Percentiles rank a stretch among this genome's conserved stretches.
These are phyloP conservation scores for Sebastes alutus DNA, from an alignment of 2,797 vertebrate species.

Conservation along the genomic window DNA sequence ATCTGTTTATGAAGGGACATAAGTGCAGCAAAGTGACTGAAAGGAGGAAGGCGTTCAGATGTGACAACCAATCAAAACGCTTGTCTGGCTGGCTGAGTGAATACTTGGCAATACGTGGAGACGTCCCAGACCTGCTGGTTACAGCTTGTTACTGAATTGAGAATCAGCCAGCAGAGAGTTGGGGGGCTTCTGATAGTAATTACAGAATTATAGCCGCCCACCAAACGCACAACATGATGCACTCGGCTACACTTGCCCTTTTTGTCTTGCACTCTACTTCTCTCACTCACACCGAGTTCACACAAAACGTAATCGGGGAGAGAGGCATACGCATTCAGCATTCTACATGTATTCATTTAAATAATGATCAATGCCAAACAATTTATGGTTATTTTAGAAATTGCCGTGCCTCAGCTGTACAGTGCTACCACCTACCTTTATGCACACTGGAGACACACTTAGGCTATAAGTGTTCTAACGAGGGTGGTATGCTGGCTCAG, in stretches of 20 bases:
- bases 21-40: background rate
- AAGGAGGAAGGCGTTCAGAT: background rate
- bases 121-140: constrained; percentile 5
- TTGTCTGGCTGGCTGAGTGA: background rate
- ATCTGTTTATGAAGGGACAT: background rate
- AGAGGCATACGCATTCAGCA: background rate
- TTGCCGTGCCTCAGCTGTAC: background rate
- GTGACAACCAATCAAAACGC: background rate
- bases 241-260: background rate
- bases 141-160: constrained; percentile 5
- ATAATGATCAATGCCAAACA: background rate
- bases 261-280: background rate
- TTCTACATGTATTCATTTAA: constrained; percentile 1
- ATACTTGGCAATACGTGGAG: background rate
- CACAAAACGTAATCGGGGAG: background rate
- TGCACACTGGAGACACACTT: constrained; percentile 7
- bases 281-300: background rate
- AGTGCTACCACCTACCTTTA: background rate
- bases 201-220: background rate
- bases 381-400: background rate
- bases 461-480: constrained; percentile 13
- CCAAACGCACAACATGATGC: constrained; percentile 4
- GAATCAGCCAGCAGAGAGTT: background rate
- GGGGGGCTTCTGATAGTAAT: background rate
- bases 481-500: constrained; percentile 24